Evolutionary conservation across 2,797 vertebrate species (phyloP).

Genomic region (Lagodon rhomboides): DNA sequence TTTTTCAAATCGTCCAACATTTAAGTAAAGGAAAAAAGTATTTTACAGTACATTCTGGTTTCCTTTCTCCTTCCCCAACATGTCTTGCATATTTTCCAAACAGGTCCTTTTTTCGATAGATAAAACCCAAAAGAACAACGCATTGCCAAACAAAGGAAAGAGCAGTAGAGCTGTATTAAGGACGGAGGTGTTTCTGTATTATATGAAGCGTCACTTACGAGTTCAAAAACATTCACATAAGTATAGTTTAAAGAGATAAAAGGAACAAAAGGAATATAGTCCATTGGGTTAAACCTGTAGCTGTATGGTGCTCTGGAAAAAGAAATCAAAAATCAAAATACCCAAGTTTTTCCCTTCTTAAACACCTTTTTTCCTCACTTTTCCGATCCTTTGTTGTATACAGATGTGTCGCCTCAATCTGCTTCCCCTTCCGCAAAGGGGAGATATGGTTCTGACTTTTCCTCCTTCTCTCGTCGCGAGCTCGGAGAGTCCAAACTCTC

Average conservation of each 20-base stretch:
- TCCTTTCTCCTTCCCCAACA: constrained; percentile 85
- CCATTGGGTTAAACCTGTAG: constrained; percentile 69
- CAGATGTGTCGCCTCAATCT: constrained; percentile 38
- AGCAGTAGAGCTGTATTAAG: constrained; percentile 86
- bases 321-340: constrained; percentile 36
- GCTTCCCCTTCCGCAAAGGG: constrained; percentile 19
- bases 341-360: constrained; percentile 59
- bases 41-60: constrained; percentile 94
- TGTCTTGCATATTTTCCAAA: constrained; percentile 95
- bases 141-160: constrained; percentile 82
- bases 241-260: constrained; percentile 74
- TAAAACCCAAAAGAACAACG: constrained; percentile 66
- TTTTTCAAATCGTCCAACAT: constrained; percentile 74
- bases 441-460: constrained; percentile 3
- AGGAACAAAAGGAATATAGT: constrained; percentile 56
- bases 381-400: constrained; percentile 40
- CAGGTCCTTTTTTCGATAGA: constrained; percentile 87
- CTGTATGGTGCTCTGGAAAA: constrained; percentile 64
- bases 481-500: constrained; percentile 40
- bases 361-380: constrained; percentile 32
- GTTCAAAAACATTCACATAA: constrained; percentile 75
- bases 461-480: constrained; percentile 21
- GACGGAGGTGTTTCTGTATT: constrained; percentile 82
- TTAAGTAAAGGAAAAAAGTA: constrained; percentile 92
- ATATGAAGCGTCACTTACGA: constrained; percentile 83